Evolutionary conservation across 2,888 invertebrate species (phyloP).

Genomic region (Apodemia hepburni): DNA sequence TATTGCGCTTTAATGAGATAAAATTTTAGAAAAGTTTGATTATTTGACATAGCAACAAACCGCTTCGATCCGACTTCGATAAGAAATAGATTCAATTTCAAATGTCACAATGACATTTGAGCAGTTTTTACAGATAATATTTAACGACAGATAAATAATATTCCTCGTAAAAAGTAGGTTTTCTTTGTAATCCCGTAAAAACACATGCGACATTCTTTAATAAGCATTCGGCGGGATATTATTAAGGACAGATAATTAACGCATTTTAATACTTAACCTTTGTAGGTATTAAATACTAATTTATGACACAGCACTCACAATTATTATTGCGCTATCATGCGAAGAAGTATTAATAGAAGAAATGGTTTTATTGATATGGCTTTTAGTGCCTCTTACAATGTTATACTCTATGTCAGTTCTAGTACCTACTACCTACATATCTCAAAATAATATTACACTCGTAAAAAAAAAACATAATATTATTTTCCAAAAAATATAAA

Average conservation of each 20-base stretch:
- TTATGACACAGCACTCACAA: background rate
- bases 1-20: no score
- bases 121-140: background rate
- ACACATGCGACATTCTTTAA: constrained; percentile 5
- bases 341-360: background rate
- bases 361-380: background rate
- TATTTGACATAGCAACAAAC: no score
- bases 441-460: no score
- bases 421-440: no score
- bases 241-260: constrained; percentile 9
- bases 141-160: constrained; percentile 9
- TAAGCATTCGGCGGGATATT: background rate
- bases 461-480: no score
- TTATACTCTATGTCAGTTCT: background rate
- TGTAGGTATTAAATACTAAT: constrained; percentile 10
- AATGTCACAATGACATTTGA: constrained; percentile 2
- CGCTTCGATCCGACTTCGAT: background rate
- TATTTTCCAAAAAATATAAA: no score
- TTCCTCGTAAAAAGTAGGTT: constrained; percentile 3
- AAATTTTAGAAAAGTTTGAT: no score
- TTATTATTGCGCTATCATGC: background rate
- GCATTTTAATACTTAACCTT: constrained; percentile 13
- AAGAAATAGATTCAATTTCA: background rate
- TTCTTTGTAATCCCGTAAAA: constrained; percentile 8
- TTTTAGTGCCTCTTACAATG: background rate